These are phyloP conservation scores for Myripristis jacobus DNA, from an alignment of 2,797 vertebrate species.

Conservation along the genomic window DNA sequence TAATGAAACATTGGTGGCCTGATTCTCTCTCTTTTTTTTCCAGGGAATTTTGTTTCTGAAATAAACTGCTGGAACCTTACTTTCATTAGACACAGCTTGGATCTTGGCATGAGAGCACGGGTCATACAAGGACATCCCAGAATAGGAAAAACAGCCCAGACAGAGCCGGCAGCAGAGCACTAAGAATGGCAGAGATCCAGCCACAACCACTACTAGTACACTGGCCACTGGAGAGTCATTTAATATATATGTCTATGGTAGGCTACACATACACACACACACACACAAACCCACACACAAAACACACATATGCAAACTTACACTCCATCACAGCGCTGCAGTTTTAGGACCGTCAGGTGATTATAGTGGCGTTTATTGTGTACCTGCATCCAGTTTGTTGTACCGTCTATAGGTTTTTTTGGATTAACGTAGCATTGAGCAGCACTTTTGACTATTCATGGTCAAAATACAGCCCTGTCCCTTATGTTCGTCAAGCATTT, in stretches of 20 bases:
- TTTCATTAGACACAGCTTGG: slow-evolving; percentile 79
- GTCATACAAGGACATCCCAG: slow-evolving; percentile 82
- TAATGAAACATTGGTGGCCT: slow-evolving; percentile 58
- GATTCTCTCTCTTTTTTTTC: slow-evolving; percentile 42
- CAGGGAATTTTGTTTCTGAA: slow-evolving; percentile 45
- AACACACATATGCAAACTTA: slow-evolving; percentile 8
- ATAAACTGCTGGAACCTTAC: slow-evolving; percentile 75
- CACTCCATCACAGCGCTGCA: not conserved
- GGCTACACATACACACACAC: slow-evolving; percentile 12
- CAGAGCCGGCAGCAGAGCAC: slow-evolving; percentile 76
- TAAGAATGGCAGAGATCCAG: slow-evolving; percentile 74
- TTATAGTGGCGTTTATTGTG: not conserved
- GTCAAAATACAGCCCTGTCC: slow-evolving; percentile 23
- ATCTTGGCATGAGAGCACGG: slow-evolving; percentile 74
- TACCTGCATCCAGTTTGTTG: slow-evolving; percentile 2
- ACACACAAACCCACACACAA: not conserved
- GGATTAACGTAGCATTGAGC: slow-evolving; percentile 39
- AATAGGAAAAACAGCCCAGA: slow-evolving; percentile 81
- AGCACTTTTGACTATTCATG: slow-evolving; percentile 41
- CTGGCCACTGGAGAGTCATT: slow-evolving; percentile 44
- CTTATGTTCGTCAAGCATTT: slow-evolving; percentile 68
- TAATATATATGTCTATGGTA: slow-evolving; percentile 44
- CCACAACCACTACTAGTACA: slow-evolving; percentile 59
- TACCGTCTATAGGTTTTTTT: slow-evolving; percentile 20
- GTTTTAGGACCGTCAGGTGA: slow-evolving; percentile 9